Conservation (phyloP, 2,888 invertebrate species). For the Ditula angustiorana region DNA sequence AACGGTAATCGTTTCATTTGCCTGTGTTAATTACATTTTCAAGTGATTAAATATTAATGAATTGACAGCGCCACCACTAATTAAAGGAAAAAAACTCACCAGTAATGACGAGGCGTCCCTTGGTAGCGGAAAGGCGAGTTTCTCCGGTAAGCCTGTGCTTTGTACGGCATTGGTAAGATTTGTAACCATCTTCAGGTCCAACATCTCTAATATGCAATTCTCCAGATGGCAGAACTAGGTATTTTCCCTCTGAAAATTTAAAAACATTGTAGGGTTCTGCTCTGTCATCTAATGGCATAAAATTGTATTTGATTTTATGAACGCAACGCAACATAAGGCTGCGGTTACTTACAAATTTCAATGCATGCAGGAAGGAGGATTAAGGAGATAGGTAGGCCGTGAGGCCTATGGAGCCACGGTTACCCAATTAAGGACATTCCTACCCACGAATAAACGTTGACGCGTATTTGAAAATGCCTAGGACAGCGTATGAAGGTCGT, state of each 20-base stretch:
- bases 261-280: constrained; percentile 19
- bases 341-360: constrained; percentile 77
- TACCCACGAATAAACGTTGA: constrained; percentile 47
- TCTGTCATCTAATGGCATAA: neutral
- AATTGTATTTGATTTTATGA: neutral
- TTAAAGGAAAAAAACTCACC: constrained; percentile 87
- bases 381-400: constrained; percentile 84
- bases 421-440: constrained; percentile 58
- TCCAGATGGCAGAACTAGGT: constrained; percentile 96
- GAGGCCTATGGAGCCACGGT: constrained; percentile 83
- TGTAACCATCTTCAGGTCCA: constrained; percentile 96
- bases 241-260: constrained; percentile 93
- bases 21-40: neutral
- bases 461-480: constrained; percentile 39
- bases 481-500: constrained; percentile 48
- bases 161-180: constrained; percentile 97
- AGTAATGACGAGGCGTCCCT: constrained; percentile 97
- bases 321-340: constrained; percentile 68
- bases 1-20: neutral
- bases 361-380: constrained; percentile 85
- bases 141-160: constrained; percentile 97
- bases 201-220: constrained; percentile 98
- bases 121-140: constrained; percentile 96
- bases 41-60: constrained; percentile 9
- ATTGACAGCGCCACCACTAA: constrained; percentile 22